Evolutionary conservation across 2,113 vertebrate genomes (phyloP).

Genomic region (Herpailurus yagouaroundi): DNA sequence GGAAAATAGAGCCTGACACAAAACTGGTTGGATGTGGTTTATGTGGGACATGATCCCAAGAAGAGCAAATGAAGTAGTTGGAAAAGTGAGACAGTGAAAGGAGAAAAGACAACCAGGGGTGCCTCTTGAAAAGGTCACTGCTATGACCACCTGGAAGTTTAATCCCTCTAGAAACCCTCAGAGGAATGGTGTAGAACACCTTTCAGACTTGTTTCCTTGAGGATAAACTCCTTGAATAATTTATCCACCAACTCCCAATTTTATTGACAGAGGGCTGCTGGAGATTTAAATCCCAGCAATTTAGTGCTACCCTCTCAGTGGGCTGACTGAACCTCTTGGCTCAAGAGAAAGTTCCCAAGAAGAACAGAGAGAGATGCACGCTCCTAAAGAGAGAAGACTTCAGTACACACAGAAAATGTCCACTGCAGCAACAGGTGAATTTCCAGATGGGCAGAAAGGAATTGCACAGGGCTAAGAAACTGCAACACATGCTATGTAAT

Average conservation of each 20-base stretch:
- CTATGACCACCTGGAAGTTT: neutral
- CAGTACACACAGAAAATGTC: neutral
- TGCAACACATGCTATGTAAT: neutral
- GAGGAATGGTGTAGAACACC: neutral
- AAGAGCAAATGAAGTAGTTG: neutral
- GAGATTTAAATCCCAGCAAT: neutral
- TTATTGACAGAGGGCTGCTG: neutral
- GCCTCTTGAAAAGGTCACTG: neutral
- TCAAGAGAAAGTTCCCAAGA: neutral
- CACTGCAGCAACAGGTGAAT: neutral
- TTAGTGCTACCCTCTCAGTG: neutral
- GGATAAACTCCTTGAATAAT: neutral
- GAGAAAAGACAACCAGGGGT: neutral
- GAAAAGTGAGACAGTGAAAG: neutral
- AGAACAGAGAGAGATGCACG: neutral
- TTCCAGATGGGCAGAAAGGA: neutral
- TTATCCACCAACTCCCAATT: neutral
- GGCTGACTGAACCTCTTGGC: accelerated
- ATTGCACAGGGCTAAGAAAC: neutral
- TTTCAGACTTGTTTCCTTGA: neutral
- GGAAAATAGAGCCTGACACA: neutral
- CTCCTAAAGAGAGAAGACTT: neutral
- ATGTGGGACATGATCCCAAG: neutral
- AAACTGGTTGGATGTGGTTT: neutral
- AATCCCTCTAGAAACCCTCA: neutral